Evolutionary conservation across 2,888 invertebrate genomes (phyloP).

Genomic region (Hyppa rectilinea): DNA sequence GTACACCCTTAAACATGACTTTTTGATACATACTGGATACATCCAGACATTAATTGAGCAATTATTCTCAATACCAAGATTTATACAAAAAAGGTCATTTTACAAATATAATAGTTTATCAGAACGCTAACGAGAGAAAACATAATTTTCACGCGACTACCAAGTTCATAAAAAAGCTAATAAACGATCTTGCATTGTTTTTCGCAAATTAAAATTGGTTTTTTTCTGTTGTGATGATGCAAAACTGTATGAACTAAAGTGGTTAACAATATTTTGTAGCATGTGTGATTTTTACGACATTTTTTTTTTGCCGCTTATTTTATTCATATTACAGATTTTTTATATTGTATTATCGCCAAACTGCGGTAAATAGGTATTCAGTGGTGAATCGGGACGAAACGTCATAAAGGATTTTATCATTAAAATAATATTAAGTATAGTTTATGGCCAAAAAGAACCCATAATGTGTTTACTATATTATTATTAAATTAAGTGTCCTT

Average conservation of each 20-base stretch:
- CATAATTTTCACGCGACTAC: background rate
- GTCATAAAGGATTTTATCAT: too few species aligned
- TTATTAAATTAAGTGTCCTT: too few species aligned
- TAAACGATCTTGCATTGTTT: conserved; percentile 11
- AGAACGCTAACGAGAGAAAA: background rate
- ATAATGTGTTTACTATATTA: too few species aligned
- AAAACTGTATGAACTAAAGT: background rate
- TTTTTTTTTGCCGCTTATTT: too few species aligned
- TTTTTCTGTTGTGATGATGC: background rate
- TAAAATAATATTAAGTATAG: too few species aligned
- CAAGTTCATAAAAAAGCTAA: conserved; percentile 20
- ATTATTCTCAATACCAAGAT: conserved; percentile 21
- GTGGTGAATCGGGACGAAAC: too few species aligned
- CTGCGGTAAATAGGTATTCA: too few species aligned
- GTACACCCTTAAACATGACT: background rate
- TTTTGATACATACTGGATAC: background rate
- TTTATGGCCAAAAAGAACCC: too few species aligned
- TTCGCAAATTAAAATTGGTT: conserved; percentile 1
- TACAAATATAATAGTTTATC: conserved; percentile 37
- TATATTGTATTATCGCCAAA: too few species aligned
- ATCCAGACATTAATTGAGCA: conserved; percentile 21
- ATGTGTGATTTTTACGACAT: too few species aligned
- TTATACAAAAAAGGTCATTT: conserved; percentile 25
- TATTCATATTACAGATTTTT: too few species aligned
- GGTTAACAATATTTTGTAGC: background rate